These are phyloP conservation scores for Mongoloraphidia duomilia DNA, from an alignment of 2,888 invertebrate species.

Conservation along the genomic window DNA sequence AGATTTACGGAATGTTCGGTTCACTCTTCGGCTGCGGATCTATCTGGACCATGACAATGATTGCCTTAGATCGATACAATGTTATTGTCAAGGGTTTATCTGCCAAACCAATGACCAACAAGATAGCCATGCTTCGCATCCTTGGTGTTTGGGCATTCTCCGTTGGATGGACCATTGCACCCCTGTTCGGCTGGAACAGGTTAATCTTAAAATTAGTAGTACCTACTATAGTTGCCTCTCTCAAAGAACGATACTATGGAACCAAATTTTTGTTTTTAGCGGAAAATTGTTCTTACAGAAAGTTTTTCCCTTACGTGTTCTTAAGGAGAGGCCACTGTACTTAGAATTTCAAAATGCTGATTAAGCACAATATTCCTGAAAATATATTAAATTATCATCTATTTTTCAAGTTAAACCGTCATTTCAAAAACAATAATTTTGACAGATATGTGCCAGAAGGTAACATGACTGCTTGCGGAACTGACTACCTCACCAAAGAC, in stretches of 20 bases:
- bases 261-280: too few species aligned
- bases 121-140: constrained; percentile 63
- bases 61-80: constrained; percentile 84
- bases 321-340: too few species aligned
- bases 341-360: too few species aligned
- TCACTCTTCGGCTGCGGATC: constrained; percentile 82
- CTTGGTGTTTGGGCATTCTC: constrained; percentile 66
- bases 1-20: constrained; percentile 74
- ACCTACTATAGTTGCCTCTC: neutral
- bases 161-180: constrained; percentile 65
- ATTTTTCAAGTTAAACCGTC: neutral
- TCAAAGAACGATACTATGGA: neutral
- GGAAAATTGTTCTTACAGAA: too few species aligned
- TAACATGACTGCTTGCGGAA: constrained; percentile 86
- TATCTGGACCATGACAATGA: constrained; percentile 88
- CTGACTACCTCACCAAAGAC: constrained; percentile 67
- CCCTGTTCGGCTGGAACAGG: constrained; percentile 79
- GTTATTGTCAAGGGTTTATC: constrained; percentile 86
- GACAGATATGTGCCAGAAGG: constrained; percentile 82
- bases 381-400: constrained; percentile 1
- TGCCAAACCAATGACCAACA: constrained; percentile 71
- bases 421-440: neutral
- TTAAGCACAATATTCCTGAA: too few species aligned
- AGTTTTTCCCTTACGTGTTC: too few species aligned
- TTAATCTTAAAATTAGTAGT: constrained; percentile 18